These are phyloP conservation scores for Aphrophora alni DNA, from an alignment of 2,888 invertebrate species.

Conservation along the genomic window DNA sequence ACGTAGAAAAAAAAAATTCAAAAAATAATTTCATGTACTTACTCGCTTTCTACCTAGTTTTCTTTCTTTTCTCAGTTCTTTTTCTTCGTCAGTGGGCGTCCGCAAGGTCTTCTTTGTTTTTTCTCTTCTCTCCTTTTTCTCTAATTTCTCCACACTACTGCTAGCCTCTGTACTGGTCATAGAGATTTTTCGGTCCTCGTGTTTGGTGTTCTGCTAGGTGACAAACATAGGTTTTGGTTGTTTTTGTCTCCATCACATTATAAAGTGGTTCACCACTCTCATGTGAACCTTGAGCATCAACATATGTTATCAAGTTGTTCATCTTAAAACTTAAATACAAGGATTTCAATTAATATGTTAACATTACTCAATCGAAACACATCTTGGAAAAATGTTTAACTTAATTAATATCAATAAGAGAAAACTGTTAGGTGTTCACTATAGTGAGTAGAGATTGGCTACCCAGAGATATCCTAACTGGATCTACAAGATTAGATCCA, in stretches of 20 bases:
- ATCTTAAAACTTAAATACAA: neutral
- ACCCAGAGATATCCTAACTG: too few relatives aligned
- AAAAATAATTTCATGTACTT: constrained; percentile 52
- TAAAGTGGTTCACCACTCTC: neutral
- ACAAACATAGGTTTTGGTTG: neutral
- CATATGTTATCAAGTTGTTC: too few relatives aligned
- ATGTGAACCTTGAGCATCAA: neutral
- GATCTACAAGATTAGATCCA: too few relatives aligned
- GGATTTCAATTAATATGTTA: neutral
- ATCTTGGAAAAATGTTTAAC: too few relatives aligned
- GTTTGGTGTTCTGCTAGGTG: constrained; percentile 51
- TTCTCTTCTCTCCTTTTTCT: constrained; percentile 61
- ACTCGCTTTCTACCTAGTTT: constrained; percentile 82
- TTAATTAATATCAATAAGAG: too few relatives aligned
- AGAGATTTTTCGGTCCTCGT: constrained; percentile 56
- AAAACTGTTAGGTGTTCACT: too few relatives aligned
- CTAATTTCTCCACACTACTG: constrained; percentile 55
- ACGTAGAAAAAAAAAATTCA: too few relatives aligned
- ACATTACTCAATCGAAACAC: too few relatives aligned
- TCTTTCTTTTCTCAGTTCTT: constrained; percentile 80
- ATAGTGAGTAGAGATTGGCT: too few relatives aligned
- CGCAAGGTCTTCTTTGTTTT: constrained; percentile 60
- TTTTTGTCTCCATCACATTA: neutral
- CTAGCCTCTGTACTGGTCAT: constrained; percentile 19
- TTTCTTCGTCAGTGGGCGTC: constrained; percentile 71